Evolutionary conservation across 2,888 invertebrate species (phyloP).

Genomic region (Caenorhabditis wallacei): DNA sequence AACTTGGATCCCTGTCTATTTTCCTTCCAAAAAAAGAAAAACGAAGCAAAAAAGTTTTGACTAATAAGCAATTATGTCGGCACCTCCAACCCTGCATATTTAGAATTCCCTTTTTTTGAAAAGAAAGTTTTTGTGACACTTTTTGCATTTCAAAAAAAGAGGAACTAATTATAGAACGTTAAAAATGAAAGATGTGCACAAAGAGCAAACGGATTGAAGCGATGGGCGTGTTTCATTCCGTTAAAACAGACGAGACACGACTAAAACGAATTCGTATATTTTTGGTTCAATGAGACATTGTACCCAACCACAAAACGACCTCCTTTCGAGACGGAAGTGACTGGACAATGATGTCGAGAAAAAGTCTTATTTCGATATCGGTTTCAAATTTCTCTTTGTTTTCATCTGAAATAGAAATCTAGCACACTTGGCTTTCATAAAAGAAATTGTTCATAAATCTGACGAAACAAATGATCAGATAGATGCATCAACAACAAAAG

Average conservation of each 20-base stretch:
- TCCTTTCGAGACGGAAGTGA: slow-evolving; percentile 43
- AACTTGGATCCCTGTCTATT: slow-evolving; percentile 8
- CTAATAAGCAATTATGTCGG: slow-evolving; percentile 36
- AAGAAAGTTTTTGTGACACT: not conserved
- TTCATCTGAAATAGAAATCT: slow-evolving; percentile 39
- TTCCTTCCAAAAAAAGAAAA: not conserved
- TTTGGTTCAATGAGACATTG: slow-evolving; percentile 1
- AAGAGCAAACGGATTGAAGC: not conserved
- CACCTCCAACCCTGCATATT: slow-evolving; percentile 13
- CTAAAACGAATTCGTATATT: slow-evolving; percentile 1
- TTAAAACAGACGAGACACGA: not conserved
- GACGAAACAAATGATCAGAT: slow-evolving; percentile 48
- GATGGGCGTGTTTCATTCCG: slow-evolving; percentile 13
- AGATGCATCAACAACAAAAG: slow-evolving; percentile 45
- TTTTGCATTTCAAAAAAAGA: slow-evolving; percentile 12
- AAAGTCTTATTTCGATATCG: slow-evolving; percentile 32
- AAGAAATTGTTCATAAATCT: slow-evolving; percentile 39
- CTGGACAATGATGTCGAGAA: slow-evolving; percentile 24
- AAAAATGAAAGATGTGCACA: slow-evolving; percentile 28
- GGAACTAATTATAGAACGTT: slow-evolving; percentile 13
- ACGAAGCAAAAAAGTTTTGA: slow-evolving; percentile 5
- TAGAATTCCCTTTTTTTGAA: slow-evolving; percentile 6
- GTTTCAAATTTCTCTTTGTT: slow-evolving; percentile 42
- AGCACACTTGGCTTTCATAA: slow-evolving; percentile 13
- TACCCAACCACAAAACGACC: not conserved